Percentiles rank a stretch among this genome's conserved stretches.
Conservation (phyloP, 2,797 vertebrate genomes). For the Lepus townsendii region DNA sequence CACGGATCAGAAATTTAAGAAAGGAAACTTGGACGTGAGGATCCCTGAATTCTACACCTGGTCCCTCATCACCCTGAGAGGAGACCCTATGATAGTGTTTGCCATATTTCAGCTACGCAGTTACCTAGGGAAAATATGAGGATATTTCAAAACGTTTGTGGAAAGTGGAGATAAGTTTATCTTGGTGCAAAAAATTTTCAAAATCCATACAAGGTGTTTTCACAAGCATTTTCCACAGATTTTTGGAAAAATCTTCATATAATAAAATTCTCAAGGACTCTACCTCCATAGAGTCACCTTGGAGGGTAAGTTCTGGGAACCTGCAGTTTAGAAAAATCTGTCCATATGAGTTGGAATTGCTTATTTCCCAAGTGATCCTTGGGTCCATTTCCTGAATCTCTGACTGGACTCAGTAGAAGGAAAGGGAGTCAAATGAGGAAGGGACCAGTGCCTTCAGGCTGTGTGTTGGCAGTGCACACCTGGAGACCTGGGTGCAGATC, state of each 20-base stretch:
- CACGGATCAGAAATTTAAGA: not conserved
- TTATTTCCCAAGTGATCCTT: not conserved
- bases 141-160: no score
- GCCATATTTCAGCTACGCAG: not conserved
- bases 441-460: not conserved
- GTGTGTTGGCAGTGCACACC: no score
- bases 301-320: not conserved
- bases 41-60: not conserved
- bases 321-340: not conserved
- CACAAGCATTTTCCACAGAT: no score
- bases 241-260: no score
- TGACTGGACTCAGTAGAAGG: not conserved
- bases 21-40: not conserved
- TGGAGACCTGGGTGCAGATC: not conserved
- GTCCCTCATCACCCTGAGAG: not conserved
- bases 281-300: not conserved
- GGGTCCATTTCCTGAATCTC: not conserved
- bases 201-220: no score
- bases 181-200: no score
- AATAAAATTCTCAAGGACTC: not conserved
- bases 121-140: not conserved
- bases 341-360: not conserved
- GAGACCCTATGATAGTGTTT: not conserved
- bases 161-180: no score
- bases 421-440: not conserved